These are phyloP conservation scores for Dendronephthya gigantea DNA, from an alignment of 64 coral and sea anemone genomes.

Conservation along the genomic window DNA sequence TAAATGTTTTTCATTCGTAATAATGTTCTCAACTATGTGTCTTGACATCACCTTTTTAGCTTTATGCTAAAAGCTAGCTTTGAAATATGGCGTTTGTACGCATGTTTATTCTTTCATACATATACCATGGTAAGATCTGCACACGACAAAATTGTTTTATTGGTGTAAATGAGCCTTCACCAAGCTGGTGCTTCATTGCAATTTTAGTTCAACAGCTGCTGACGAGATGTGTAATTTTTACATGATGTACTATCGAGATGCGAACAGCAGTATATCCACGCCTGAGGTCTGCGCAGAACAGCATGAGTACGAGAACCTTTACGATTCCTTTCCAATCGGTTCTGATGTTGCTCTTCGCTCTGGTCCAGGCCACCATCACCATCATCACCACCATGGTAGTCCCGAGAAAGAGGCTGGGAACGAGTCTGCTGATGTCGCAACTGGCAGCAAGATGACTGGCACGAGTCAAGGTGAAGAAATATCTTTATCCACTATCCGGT, in stretches of 20 bases:
- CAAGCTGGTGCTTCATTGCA: not conserved
- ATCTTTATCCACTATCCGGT: not conserved
- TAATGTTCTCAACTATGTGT: too few species aligned
- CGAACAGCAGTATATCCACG: not conserved
- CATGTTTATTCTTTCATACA: too few species aligned
- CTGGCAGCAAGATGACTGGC: not conserved
- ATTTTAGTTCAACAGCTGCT: slow-evolving; percentile 8
- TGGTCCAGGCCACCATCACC: not conserved
- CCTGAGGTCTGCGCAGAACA: not conserved
- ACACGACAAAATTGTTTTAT: too few species aligned
- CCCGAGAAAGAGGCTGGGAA: not conserved
- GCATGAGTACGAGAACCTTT: not conserved
- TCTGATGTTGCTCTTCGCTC: slow-evolving; percentile 14
- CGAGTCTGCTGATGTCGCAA: not conserved
- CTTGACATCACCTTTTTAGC: too few species aligned
- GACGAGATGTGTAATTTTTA: slow-evolving; percentile 71
- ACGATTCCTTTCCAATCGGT: slow-evolving; percentile 27
- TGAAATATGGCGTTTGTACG: too few species aligned
- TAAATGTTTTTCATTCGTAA: too few species aligned
- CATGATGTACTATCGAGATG: slow-evolving; percentile 44
- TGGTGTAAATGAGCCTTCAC: too few species aligned
- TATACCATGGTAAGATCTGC: too few species aligned
- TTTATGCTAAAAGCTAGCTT: too few species aligned
- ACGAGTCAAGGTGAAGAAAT: not conserved
- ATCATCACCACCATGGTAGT: not conserved